Evolutionary conservation across 2,113 vertebrate genomes (phyloP).

Genomic region (Psittacula cyanocephala): DNA sequence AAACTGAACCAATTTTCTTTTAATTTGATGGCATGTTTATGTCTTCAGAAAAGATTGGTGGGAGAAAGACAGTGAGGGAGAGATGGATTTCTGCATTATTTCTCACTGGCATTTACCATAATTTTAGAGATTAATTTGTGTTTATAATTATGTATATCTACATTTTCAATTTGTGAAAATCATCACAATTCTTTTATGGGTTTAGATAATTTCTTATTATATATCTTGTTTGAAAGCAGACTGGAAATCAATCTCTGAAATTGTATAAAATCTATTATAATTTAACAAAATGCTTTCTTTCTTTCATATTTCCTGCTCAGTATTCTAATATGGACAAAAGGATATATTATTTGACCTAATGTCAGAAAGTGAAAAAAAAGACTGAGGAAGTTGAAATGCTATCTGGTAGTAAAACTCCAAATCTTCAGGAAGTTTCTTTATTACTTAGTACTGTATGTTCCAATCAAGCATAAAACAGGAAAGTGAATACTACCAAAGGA

Average conservation of each 20-base stretch:
- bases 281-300: neutral
- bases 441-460: conserved; percentile 80
- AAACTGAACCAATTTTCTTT: neutral
- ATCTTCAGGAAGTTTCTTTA: conserved; percentile 78
- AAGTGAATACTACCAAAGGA: conserved; percentile 82
- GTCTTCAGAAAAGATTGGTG: neutral
- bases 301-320: neutral
- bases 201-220: neutral
- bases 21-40: neutral
- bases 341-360: neutral
- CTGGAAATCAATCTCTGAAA: neutral
- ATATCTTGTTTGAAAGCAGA: neutral
- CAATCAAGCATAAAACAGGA: conserved; percentile 80
- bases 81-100: neutral
- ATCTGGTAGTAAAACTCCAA: conserved; percentile 67
- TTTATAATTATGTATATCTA: neutral
- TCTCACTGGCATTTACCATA: neutral
- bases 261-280: neutral
- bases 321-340: neutral
- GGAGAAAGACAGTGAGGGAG: neutral
- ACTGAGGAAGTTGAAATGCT: conserved; percentile 15
- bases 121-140: neutral
- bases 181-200: neutral
- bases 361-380: neutral
- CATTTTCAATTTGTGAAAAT: neutral